Evolutionary conservation across 1,140 invertebrate species (phyloP), one percentile per base, ranked within the genome.

Genomic region (Bombus sylvicola): DNA sequence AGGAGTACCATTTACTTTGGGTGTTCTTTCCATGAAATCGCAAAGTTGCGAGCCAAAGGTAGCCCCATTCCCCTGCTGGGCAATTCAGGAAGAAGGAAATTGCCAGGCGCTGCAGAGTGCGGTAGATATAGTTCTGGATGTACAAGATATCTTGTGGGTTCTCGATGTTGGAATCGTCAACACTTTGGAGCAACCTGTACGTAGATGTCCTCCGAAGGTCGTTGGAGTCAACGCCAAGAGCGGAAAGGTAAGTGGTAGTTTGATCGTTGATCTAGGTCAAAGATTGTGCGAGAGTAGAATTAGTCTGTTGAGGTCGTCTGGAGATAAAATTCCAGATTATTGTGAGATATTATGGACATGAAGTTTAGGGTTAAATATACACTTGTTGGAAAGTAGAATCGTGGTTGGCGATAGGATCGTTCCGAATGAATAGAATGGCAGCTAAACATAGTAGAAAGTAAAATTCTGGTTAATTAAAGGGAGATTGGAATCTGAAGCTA

Each of bases 111-210:
- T 97, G 4, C 96, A 97, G 84, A 96, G 95, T 18, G 96, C 95
- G 18, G 96, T 97, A 6, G 97, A 97, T 90, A 91, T 97, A 8
- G 94, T 93, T 62, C 86, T 97, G 39, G 96, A 97, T 92, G 89
- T 92, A 28, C 92, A 96, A 91, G 96, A 96, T 84, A 95, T 96
- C n/a, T 92, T 97, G 3, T 97, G 97, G 97, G 95, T 96, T 4
- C 93, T 97, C 72, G 97, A 97, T 89, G 95, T 95, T 66, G 97
- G 97, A 62, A 95, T 97, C 59, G 96, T 97, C 2, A 96, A 97
- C 85, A 97, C 96, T 3, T 90, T 97, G 71, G 96, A 96, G 78
- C 95, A 96, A 59, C 97, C 97, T 0, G 95, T 96, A 3, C 95
- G 96, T 15, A 95, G 96, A n/a, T 97, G 96, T 85, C 93, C 95